phyloP scores from a whole-genome alignment of 2,888 invertebrate genomes.

The Trachelus stipa region DNA sequence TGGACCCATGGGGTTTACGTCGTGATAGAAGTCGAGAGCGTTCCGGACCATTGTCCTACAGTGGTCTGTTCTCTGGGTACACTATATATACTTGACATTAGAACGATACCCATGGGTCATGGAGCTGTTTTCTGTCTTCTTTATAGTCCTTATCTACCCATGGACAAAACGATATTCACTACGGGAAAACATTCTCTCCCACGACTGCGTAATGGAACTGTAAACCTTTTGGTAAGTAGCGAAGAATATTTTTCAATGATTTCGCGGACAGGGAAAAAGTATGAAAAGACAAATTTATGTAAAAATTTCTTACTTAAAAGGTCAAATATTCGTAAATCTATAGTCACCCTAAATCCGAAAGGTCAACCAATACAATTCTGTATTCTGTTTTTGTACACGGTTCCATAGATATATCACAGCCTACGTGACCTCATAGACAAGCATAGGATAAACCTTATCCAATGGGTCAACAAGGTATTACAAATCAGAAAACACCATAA shows the following conservation, averaged over 20 bases:
- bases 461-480: not conserved
- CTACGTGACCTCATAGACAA: not conserved
- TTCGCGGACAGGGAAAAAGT: not conserved
- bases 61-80: constrained; percentile 38
- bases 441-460: not conserved
- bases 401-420: not conserved
- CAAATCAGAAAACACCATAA: not conserved
- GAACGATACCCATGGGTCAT: constrained; percentile 54
- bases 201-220: not conserved
- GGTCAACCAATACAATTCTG: not conserved
- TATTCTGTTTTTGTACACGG: not conserved
- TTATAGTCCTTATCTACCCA: constrained; percentile 31
- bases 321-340: not conserved
- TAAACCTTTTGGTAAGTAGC: not conserved
- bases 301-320: not conserved
- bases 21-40: constrained; percentile 27
- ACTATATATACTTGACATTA: constrained; percentile 48
- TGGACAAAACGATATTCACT: constrained; percentile 18
- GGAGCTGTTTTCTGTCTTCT: constrained; percentile 11
- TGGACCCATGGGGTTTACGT: constrained; percentile 51
- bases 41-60: constrained; percentile 53
- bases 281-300: not conserved
- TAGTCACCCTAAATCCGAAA: not conserved
- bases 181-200: not conserved
- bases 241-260: not conserved